Percentiles rank a stretch among this genome's conserved stretches.
phyloP scores from a whole-genome alignment of 2,888 invertebrate genomes.

The Cremastinae sp. region DNA sequence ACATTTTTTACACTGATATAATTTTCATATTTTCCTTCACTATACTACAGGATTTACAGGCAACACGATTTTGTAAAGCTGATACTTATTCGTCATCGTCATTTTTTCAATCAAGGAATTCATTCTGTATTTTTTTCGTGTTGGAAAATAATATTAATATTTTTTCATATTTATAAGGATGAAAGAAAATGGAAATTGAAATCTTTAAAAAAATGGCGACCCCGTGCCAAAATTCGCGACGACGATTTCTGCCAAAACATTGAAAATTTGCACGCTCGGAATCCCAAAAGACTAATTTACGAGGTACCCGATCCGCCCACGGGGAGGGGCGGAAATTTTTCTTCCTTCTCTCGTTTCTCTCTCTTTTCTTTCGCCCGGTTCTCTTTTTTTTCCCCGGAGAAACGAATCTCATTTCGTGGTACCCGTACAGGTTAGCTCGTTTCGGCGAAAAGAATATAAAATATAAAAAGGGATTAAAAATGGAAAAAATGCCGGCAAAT shows the following conservation, averaged over 20 bases:
- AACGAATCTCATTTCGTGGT: conserved; percentile 48
- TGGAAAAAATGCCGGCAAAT: conserved; percentile 2
- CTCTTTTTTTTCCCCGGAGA: conserved; percentile 19
- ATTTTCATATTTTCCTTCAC: no score
- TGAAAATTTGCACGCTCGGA: conserved; percentile 74
- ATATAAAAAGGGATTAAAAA: conserved; percentile 38
- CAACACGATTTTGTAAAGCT: no score
- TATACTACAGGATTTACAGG: no score
- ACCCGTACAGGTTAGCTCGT: conserved; percentile 39
- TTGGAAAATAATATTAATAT: no score
- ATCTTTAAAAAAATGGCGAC: conserved; percentile 26
- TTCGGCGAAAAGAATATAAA: conserved; percentile 49
- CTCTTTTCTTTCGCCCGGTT: neutral
- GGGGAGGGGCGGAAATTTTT: conserved; percentile 47
- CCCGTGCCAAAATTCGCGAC: conserved; percentile 4
- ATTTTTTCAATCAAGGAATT: no score
- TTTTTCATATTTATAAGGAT: neutral
- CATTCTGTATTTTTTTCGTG: no score
- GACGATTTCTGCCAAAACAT: conserved; percentile 67
- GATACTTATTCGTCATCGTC: no score
- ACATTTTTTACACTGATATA: no score
- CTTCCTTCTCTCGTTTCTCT: conserved; percentile 2
- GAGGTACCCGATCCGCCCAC: conserved; percentile 76
- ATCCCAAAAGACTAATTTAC: conserved; percentile 72
- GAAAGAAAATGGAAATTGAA: neutral